Conservation (phyloP, 2,113 vertebrate species). For the Narcine bancroftii region DNA sequence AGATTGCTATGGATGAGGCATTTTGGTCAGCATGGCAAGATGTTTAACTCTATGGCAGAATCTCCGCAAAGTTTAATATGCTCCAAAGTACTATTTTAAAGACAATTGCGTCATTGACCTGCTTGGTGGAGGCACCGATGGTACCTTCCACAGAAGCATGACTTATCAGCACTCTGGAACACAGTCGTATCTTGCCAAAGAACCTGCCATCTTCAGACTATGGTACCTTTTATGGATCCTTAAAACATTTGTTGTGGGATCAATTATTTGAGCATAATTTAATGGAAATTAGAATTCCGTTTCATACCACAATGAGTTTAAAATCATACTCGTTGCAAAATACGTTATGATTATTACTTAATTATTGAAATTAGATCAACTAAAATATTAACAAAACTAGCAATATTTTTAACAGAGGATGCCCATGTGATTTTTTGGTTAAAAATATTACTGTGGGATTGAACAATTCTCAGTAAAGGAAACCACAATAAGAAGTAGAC, state of each 20-base stretch:
- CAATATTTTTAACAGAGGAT: not conserved
- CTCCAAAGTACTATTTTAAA: no score
- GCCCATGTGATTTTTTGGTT: not conserved
- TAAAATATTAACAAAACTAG: not conserved
- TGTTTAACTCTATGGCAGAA: no score
- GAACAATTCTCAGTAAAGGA: not conserved
- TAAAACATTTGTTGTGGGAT: not conserved
- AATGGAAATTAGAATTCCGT: not conserved
- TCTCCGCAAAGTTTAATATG: no score
- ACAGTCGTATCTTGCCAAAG: not conserved
- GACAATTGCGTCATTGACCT: no score
- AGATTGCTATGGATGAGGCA: no score
- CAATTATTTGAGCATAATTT: not conserved
- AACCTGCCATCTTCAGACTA: not conserved
- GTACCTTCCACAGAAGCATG: not conserved
- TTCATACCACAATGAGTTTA: not conserved
- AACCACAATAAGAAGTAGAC: not conserved
- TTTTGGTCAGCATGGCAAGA: no score
- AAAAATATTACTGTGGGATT: not conserved
- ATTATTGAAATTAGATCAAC: not conserved
- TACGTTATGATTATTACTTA: not conserved
- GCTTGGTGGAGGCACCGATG: no score
- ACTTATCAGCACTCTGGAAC: slow-evolving; percentile 1
- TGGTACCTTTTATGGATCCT: not conserved
- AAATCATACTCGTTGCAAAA: not conserved